A percentile compares a stretch with the other conserved stretches of the same genome.
Conservation (phyloP, 1,140 invertebrate genomes). For the Megalopta genalis region DNA sequence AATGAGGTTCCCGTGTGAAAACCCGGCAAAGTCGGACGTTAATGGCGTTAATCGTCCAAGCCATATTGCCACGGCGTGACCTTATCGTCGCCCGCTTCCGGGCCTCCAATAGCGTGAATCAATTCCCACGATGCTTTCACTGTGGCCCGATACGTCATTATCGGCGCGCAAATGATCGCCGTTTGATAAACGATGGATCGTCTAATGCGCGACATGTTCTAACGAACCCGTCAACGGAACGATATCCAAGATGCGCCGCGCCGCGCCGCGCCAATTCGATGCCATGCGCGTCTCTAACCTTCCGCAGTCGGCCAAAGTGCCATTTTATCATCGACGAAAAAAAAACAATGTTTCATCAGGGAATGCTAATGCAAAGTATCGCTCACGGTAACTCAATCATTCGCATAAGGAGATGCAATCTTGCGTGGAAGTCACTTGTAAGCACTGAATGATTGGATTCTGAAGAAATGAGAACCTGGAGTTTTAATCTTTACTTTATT, state of each 20-base stretch:
- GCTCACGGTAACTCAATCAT: too few species aligned
- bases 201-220: constrained; percentile 18
- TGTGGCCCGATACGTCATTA: constrained; percentile 33
- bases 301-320: too few species aligned
- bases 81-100: constrained; percentile 14
- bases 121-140: constrained; percentile 43
- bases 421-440: too few species aligned
- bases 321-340: too few species aligned
- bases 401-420: too few species aligned
- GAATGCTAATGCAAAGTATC: too few species aligned
- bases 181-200: constrained; percentile 29
- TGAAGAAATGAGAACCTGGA: too few species aligned
- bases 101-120: neutral
- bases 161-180: constrained; percentile 7
- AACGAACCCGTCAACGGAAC: constrained; percentile 37
- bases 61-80: constrained; percentile 14
- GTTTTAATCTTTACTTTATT: too few species aligned
- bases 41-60: constrained; percentile 26
- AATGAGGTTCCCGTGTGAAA: constrained; percentile 13
- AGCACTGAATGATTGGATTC: too few species aligned
- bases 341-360: too few species aligned
- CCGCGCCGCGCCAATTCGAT: constrained; percentile 2
- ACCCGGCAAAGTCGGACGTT: constrained; percentile 12
- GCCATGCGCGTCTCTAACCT: neutral
- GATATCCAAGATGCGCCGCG: neutral